Base-by-base conservation (phyloP, 1,140 invertebrate genomes). In the Drosophila kurseongensis region DNA sequence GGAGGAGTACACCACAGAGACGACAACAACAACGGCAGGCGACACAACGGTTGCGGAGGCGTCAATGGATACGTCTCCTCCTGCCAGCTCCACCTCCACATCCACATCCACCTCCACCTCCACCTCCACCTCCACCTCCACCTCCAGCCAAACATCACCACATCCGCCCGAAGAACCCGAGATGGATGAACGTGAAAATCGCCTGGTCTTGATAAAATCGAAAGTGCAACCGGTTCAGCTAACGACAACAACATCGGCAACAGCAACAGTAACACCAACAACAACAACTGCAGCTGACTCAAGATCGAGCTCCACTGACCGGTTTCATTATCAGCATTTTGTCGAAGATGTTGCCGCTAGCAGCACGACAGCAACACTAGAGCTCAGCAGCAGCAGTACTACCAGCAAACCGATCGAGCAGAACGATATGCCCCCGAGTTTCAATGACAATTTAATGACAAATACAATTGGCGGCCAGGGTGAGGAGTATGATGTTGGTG, bases 151-250 rank as follows among this genome's bases (percentile, higher is more conserved):
- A 29, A 44, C 32, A 45, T 18, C 56, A 59, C 41, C 61, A 54
- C 42, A 66, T 50, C 67, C 71, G 48, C 57, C 71, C 51, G 14
- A 41, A 59, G 57, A 65, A 56, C 56, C 63, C 50, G 48, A 78
- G 62, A 57, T 69, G 45, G 63, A 69, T 57, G 66, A 74, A 66
- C 50, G 42, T 67, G 55, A 75, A 81, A 75, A 76, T 78, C 59
- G 58, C 60, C 45, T 81, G 51, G 80, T 78, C 48, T 69, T 75
- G 66, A 67, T 90, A 90, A 91, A 91, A 91, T 90, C 83, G 90
- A 91, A 91, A 91, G 90, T 91, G 75, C 80, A 91, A 91, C 90
- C 86, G 84, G 90, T 89, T 88, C 80, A 89, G 84, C 52, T 84
- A 52, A 85, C 66, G 66, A 66, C 75, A 71, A 55, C 60, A 69